These are phyloP conservation scores for Trachelus iudaicus DNA, from an alignment of 2,888 invertebrate genomes.

Conservation along the genomic window DNA sequence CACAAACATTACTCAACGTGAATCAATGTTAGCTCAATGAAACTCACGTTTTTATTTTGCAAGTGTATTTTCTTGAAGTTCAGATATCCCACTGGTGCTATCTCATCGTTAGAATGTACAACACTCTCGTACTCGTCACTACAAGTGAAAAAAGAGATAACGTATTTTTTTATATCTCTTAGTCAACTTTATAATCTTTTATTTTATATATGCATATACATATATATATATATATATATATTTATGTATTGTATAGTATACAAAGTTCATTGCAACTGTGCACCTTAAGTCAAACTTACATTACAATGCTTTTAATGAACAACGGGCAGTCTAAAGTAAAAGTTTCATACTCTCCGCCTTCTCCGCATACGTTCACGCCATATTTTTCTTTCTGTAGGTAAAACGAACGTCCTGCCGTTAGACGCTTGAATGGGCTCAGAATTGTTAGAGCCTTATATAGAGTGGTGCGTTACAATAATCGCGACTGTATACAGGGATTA, in stretches of 20 bases:
- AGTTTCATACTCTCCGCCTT: slow-evolving; percentile 99
- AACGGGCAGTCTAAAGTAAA: slow-evolving; percentile 97
- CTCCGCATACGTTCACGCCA: slow-evolving; percentile 95
- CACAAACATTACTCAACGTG: not conserved
- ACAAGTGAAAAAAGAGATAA: slow-evolving; percentile 51
- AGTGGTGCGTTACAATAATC: not conserved
- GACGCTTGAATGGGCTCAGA: not conserved
- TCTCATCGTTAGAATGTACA: slow-evolving; percentile 89
- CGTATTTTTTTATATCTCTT: slow-evolving; percentile 10
- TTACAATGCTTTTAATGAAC: slow-evolving; percentile 87
- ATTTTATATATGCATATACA: slow-evolving; percentile 17
- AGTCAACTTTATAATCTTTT: slow-evolving; percentile 11
- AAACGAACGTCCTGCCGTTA: slow-evolving; percentile 37
- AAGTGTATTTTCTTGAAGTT: slow-evolving; percentile 87
- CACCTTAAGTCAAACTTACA: slow-evolving; percentile 75
- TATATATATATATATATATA: slow-evolving; percentile 14
- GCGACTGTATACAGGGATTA: not conserved
- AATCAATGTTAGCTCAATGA: not conserved
- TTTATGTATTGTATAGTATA: not conserved
- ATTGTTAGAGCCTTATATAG: not conserved
- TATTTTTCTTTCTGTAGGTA: slow-evolving; percentile 83
- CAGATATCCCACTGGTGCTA: slow-evolving; percentile 95
- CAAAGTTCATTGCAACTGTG: slow-evolving; percentile 17
- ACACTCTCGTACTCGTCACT: slow-evolving; percentile 89
- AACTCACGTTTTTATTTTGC: slow-evolving; percentile 72